A percentile compares a stretch with the other conserved stretches of the same genome.
Conservation (phyloP, 1,140 invertebrate genomes). For the Drosophila sulfurigaster region DNA sequence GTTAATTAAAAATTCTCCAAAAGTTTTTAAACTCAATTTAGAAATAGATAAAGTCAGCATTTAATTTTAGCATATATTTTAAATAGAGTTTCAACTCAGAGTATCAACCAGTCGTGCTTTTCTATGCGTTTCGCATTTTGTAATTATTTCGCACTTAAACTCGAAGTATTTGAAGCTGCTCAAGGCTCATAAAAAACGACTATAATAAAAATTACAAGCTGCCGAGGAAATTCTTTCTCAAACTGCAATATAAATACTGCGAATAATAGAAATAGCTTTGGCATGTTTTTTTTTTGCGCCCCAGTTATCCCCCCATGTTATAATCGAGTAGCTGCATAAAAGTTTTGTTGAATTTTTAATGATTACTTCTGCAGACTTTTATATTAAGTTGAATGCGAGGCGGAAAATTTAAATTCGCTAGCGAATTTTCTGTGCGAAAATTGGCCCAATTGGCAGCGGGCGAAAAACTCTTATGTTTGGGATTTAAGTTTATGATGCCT, state of each 20-base stretch:
- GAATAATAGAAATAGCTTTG: constrained; percentile 4
- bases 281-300: background rate
- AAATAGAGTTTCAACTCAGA: background rate
- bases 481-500: constrained; percentile 73
- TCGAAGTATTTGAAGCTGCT: constrained; percentile 57
- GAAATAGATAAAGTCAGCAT: too few species aligned
- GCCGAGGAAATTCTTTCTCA: constrained; percentile 21
- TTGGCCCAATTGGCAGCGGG: constrained; percentile 27
- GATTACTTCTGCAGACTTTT: background rate
- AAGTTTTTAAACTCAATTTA: too few species aligned
- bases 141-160: constrained; percentile 76
- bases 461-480: constrained; percentile 47
- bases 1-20: too few species aligned
- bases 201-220: constrained; percentile 18
- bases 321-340: constrained; percentile 6
- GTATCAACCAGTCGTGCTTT: background rate
- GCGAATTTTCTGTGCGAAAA: constrained; percentile 14
- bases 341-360: constrained; percentile 17
- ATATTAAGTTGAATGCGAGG: constrained; percentile 9
- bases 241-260: constrained; percentile 4
- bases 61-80: too few species aligned
- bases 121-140: constrained; percentile 10
- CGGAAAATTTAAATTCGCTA: background rate
- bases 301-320: background rate
- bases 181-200: constrained; percentile 34